phyloP scores from a whole-genome alignment of 2,113 vertebrate genomes.

The Percopsis transmontana region DNA sequence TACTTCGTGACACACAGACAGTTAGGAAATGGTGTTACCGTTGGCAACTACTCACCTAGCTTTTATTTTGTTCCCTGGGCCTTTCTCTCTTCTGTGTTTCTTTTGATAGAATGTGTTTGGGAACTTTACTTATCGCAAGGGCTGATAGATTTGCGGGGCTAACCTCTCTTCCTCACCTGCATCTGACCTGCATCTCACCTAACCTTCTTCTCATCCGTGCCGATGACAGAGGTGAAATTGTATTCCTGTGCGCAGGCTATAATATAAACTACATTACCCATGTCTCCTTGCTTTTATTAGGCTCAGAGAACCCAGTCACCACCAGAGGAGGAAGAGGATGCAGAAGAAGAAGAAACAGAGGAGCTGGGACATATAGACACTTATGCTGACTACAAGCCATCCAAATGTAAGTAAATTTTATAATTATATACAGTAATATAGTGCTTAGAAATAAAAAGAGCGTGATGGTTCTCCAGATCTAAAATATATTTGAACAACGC shows the following conservation, averaged over 20 bases:
- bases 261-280: conserved; percentile 14
- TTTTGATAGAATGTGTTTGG: neutral
- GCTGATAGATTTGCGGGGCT: conserved; percentile 4
- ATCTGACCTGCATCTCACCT: conserved; percentile 20
- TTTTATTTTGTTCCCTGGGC: neutral
- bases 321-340: conserved; percentile 91
- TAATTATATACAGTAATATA: neutral
- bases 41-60: neutral
- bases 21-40: no score
- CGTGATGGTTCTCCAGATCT: no score
- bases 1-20: no score
- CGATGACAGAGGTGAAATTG: conserved; percentile 9
- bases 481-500: neutral
- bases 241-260: neutral
- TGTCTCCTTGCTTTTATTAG: conserved; percentile 25
- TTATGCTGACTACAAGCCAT: conserved; percentile 93
- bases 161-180: conserved; percentile 13
- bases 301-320: conserved; percentile 75
- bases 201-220: neutral
- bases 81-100: neutral
- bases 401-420: conserved; percentile 84
- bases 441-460: no score
- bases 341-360: conserved; percentile 90
- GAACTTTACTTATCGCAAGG: neutral
- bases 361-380: conserved; percentile 96